Evolutionary conservation across 1,140 invertebrate species (phyloP), one percentile per base, ranked within the genome.

Genomic region (Ceratitis capitata): DNA sequence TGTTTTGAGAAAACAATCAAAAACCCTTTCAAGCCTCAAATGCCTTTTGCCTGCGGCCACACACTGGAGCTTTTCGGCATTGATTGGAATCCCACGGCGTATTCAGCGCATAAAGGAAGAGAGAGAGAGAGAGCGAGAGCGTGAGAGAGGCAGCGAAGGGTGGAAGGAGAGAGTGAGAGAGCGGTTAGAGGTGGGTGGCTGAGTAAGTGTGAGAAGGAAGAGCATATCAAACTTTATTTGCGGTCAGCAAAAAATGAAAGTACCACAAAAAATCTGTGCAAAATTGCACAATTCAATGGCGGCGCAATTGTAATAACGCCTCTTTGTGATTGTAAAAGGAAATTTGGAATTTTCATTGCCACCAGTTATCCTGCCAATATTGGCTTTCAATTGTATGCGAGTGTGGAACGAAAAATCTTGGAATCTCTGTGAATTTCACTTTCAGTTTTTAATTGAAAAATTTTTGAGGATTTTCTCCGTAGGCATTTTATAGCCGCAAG

Each of bases 1-100:
- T n/a, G n/a, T n/a, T 64, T 64, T 64, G 58, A 16, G 58, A 64
- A 64, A 69, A 69, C 29, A 69, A 69, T n/a, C n/a, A 78, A 78
- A 78, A 78, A 45, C 42, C n/a, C 39, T 47, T 78, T 45, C 39
- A 78, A 78, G 19, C 19, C 39, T 12, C 69, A 42, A 23, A 23
- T 9, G 42, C 6, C 39, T 14, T 26, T 78, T 26, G 69, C 69
- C 42, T 78, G 3, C 10, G 35, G 39, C 42, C 69, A 26, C 35
- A 45, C 26, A 5, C 26, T 78, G 16, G 39, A 45, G 69, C n/a
- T 45, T 26, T 78, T 45, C 16, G 39, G 23, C 69, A 7, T n/a
- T 78, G 69, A 78, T 78, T 78, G 69, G 69, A 23, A 45, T 78
- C n/a, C 39, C 45, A 39, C 14, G 69, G 39, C 39, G 23, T 39